Base-by-base conservation (phyloP, 53 echinoderm and acorn worm genomes). In the Luidia sarsii region DNA sequence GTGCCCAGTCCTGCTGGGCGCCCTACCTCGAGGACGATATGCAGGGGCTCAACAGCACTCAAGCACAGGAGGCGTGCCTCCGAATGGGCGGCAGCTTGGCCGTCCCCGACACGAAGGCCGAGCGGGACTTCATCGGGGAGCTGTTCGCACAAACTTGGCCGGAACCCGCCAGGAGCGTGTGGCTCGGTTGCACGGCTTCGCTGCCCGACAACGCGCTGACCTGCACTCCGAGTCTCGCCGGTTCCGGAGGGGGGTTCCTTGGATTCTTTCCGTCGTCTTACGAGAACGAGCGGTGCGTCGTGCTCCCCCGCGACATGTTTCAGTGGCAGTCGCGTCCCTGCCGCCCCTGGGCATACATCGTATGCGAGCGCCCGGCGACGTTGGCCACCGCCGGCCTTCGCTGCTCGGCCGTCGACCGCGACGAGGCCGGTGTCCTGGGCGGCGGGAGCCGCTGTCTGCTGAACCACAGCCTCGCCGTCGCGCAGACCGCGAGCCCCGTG, bases 31-130 rank as follows among this genome's bases (percentile, higher is more conserved):
- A 34, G 23, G n/a, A n/a, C n/a, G n/a, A n/a, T n/a, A n/a, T n/a
- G n/a, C n/a, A n/a, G n/a, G n/a, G n/a, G n/a, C 4, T 19, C 32
- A 21, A n/a, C 35, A 54, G 19, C 24, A 19, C 36, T 20, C 9
- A 36, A 54, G 71, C 71, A 37, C 20, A 53, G 38, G 36, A 34
- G 37, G 55, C 37, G 4, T 71, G 71, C 24, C 35, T 37, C 8
- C 20, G 22, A 38, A 52, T 53, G 53, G 55, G 23, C 71, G 30
- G 71, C 71, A 32, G 37, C 53, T 57, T 82, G 48, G 59, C 60
- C 23, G 70, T 82, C 1, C 70, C 70, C 62, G 70, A 70, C 32
- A 69, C 69, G 20, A 57, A 57, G 32, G 60, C 69, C 60, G 83
- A 71, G 54, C 19, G 54, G 5, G 54, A 53, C 38, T 71, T 71